phyloP scores from a whole-genome alignment of 2,113 vertebrate species.

The Carassius gibelio region DNA sequence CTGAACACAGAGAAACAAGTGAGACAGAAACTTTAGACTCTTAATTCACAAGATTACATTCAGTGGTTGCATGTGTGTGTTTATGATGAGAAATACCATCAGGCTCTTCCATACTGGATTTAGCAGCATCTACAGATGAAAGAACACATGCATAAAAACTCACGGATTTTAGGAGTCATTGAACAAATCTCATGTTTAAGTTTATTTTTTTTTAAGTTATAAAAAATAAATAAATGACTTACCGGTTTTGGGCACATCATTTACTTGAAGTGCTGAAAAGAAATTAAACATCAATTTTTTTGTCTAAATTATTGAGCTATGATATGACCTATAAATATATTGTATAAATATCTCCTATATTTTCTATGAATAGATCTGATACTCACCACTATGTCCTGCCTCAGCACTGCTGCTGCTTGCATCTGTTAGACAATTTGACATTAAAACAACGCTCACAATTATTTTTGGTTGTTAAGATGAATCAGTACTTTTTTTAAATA shows the following conservation, averaged over 20 bases:
- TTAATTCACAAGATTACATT: neutral
- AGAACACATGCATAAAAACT: neutral
- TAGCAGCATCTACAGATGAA: conserved; percentile 53
- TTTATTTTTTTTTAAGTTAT: too few relatives aligned
- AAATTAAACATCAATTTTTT: conserved; percentile 13
- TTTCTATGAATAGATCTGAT: neutral
- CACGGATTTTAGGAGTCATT: too few relatives aligned
- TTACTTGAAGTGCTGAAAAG: conserved; percentile 59
- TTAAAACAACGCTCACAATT: neutral
- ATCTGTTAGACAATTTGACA: conserved; percentile 52
- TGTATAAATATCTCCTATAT: neutral
- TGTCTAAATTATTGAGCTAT: neutral
- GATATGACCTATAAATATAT: neutral
- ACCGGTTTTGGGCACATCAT: conserved; percentile 65
- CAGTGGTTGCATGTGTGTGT: neutral
- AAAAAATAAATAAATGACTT: conserved; percentile 18
- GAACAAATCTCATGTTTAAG: too few relatives aligned
- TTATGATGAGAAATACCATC: conserved; percentile 61
- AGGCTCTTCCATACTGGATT: conserved; percentile 69
- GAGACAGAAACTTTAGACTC: neutral
- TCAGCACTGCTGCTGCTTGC: conserved; percentile 71
- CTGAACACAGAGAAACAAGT: conserved; percentile 42
- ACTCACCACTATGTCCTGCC: conserved; percentile 61
- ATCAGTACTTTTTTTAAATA: neutral
- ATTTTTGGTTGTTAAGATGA: neutral